phyloP scores from a whole-genome alignment of 2,888 invertebrate genomes.

The Sympetrum striolatum region DNA sequence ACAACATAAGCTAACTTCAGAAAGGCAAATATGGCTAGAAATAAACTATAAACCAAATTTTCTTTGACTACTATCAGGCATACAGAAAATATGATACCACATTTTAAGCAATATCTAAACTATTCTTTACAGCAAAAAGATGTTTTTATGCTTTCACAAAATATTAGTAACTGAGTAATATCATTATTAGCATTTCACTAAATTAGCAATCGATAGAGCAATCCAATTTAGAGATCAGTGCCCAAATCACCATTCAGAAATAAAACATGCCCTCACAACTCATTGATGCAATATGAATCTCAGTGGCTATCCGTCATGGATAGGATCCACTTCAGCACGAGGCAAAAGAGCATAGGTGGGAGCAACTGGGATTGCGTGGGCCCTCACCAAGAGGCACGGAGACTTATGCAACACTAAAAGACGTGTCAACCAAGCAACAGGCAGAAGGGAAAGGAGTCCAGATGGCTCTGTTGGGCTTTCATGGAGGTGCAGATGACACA shows the following conservation, averaged over 20 bases:
- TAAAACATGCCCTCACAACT: constrained; percentile 39
- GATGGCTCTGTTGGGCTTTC: constrained; percentile 35
- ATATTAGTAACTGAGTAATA: too few species aligned
- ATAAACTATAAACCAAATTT: too few species aligned
- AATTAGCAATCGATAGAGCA: too few species aligned
- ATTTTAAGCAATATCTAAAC: too few species aligned
- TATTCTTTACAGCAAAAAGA: too few species aligned
- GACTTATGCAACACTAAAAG: constrained; percentile 23
- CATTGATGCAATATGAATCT: not conserved
- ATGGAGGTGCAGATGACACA: constrained; percentile 42
- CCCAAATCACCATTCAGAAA: constrained; percentile 44
- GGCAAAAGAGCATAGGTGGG: constrained; percentile 41
- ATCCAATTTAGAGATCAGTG: not conserved
- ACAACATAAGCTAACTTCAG: too few species aligned
- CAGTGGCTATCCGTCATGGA: not conserved
- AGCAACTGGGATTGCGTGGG: constrained; percentile 31
- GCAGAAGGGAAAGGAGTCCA: constrained; percentile 40
- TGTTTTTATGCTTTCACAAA: too few species aligned
- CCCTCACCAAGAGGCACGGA: constrained; percentile 42
- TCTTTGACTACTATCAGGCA: too few species aligned
- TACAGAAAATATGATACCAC: too few species aligned
- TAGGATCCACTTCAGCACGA: constrained; percentile 8
- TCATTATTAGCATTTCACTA: too few species aligned
- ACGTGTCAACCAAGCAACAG: constrained; percentile 37
- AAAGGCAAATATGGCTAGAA: too few species aligned